phyloP scores from a whole-genome alignment of 2,113 vertebrate genomes.

The Oryzias javanicus region DNA sequence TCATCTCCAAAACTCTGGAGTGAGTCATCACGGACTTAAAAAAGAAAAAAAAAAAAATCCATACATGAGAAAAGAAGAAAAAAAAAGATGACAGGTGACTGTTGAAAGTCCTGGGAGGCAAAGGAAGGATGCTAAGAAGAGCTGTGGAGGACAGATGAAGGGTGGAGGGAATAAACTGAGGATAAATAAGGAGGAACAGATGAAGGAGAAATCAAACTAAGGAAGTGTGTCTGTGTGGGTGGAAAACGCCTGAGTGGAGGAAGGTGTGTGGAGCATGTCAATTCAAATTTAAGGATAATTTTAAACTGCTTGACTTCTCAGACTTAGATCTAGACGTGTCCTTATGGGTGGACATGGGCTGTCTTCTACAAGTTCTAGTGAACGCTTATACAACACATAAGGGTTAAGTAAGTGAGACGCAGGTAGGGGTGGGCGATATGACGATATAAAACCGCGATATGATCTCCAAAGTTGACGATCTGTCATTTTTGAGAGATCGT shows the following conservation, averaged over 20 bases:
- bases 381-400: no score
- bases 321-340: no score
- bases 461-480: no score
- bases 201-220: conserved; percentile 11
- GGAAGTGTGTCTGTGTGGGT: conserved; percentile 7
- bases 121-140: conserved; percentile 7
- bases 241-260: conserved; percentile 32
- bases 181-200: conserved; percentile 1
- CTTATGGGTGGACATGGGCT: no score
- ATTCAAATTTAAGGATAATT: conserved; percentile 45
- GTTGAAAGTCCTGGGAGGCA: conserved; percentile 26
- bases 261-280: conserved; percentile 61
- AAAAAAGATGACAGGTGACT: conserved; percentile 17
- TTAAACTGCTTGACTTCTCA: no score
- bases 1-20: conserved; percentile 28
- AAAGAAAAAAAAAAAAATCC: conserved; percentile 28
- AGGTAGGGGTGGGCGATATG: no score
- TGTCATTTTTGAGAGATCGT: no score
- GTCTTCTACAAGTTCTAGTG: no score
- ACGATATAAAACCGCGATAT: no score
- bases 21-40: neutral
- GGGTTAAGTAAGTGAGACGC: no score
- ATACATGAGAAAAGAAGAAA: neutral
- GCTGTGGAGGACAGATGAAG: conserved; percentile 43
- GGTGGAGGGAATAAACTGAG: conserved; percentile 44